A percentile compares a stretch with the other conserved stretches of the same genome.
These are phyloP conservation scores for Anguilla obscura DNA, from an alignment of 2,797 vertebrate genomes.

Conservation along the genomic window DNA sequence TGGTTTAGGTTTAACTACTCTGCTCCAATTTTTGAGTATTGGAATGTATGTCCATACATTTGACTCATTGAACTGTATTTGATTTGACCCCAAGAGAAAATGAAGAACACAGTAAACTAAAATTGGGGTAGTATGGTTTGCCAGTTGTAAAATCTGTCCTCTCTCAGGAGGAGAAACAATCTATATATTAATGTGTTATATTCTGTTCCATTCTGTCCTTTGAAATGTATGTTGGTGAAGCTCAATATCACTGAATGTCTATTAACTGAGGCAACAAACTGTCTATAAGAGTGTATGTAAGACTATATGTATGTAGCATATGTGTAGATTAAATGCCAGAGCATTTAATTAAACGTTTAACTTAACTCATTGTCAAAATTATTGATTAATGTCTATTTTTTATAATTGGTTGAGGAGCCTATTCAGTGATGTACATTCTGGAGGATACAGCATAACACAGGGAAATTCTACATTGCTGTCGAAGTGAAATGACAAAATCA, in stretches of 20 bases:
- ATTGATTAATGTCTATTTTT: too few relatives aligned
- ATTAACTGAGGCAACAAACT: background rate
- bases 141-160: background rate
- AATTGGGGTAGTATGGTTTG: background rate
- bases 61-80: background rate
- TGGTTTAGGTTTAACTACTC: background rate
- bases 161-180: background rate
- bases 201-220: background rate
- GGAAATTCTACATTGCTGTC: background rate
- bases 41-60: background rate
- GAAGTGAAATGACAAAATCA: background rate
- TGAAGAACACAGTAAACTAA: background rate
- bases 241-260: background rate
- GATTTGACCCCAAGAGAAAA: constrained; percentile 7
- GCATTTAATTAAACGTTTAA: background rate
- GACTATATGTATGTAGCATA: too few relatives aligned
- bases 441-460: background rate
- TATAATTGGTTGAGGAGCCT: background rate
- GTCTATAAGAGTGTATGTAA: background rate
- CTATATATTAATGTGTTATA: background rate
- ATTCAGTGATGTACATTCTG: background rate
- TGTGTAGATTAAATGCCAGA: background rate
- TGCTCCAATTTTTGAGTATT: background rate
- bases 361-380: background rate
- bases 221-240: background rate